Conservation (phyloP, 2,113 vertebrate species). For the Oncorhynchus gorbuscha region DNA sequence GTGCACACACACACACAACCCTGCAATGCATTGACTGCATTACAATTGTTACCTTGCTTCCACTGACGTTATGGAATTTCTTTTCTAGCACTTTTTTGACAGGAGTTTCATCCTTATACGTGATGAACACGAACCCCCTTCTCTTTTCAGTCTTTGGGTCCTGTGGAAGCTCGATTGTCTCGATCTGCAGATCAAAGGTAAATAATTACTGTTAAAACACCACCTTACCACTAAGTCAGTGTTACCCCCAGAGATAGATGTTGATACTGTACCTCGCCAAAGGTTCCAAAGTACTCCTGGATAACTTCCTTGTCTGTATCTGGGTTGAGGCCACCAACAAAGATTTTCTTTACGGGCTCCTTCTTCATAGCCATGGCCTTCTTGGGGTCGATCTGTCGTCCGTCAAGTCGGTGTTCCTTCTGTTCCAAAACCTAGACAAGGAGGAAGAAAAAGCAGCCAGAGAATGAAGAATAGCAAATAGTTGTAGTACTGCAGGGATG, state of each 20-base stretch:
- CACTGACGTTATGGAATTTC: slow-evolving; percentile 94
- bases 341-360: slow-evolving; percentile 97
- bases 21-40: background rate
- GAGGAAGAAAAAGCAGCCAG: fast-evolving
- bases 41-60: slow-evolving; percentile 84
- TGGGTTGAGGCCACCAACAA: slow-evolving; percentile 95
- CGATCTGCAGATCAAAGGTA: slow-evolving; percentile 76
- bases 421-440: slow-evolving; percentile 87
- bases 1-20: no score
- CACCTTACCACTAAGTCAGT: no score
- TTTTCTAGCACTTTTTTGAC: slow-evolving; percentile 96
- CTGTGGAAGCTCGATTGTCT: slow-evolving; percentile 96
- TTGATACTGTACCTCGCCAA: slow-evolving; percentile 84
- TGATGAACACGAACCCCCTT: slow-evolving; percentile 97
- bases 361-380: slow-evolving; percentile 99
- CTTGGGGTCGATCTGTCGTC: slow-evolving; percentile 95
- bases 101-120: slow-evolving; percentile 92
- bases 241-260: background rate
- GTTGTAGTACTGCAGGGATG: no score
- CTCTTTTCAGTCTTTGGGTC: slow-evolving; percentile 97
- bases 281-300: slow-evolving; percentile 92
- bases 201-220: background rate
- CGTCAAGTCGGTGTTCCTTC: slow-evolving; percentile 95
- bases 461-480: no score
- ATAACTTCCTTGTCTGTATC: slow-evolving; percentile 96